Base-by-base conservation (phyloP, 2,888 invertebrate genomes). In the Cistogaster globosa region DNA sequence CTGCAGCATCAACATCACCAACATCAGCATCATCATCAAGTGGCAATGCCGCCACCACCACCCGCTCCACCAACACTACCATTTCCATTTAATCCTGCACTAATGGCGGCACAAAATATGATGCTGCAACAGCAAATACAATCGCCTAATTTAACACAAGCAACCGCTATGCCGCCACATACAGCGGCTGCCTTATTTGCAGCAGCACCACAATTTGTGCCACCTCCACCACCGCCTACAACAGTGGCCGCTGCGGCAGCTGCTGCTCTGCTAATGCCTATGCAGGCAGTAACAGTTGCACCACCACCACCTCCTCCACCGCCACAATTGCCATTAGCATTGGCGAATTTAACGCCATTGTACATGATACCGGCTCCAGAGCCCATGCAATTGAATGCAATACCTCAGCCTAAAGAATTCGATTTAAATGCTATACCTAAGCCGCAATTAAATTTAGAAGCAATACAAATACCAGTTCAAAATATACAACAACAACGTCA, bases 391-490 rank as follows among this genome's bases (percentile, higher is more conserved):
- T 93, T 94, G 18, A 94, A 94, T 88, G 94, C 94, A 84, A 95
- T 95, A 88, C 94, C 95, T 26, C 94, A 94, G 2, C 94, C 95
- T 0, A 93, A 94, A 88, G 94, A 95, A 5, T 93, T 94, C 67
- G 94, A 94, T 86, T 89, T 95, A 67, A 94, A 93, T 88, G 94
- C 94, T 87, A 94, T 95, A 84, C 94, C 94, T 9, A 94, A 94
- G 87, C 94, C 94, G 0, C 94, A 94, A 82, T 85, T 92, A 87
- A 94, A 95, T 63, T 90, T 95, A 88, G 95, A 95, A 88, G 92
- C 94, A 68, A 92, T 94, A 87, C 94, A 94, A 87, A 94, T 94
- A 86, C 94, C 94, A 3, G 76, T 88, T 65, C 88, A 88, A 53
- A 85, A 84, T 81, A 69, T 81, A 1, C 79, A 84, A 32, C 75